Conservation (phyloP, 2,888 invertebrate species). For the Atrina japonica region DNA sequence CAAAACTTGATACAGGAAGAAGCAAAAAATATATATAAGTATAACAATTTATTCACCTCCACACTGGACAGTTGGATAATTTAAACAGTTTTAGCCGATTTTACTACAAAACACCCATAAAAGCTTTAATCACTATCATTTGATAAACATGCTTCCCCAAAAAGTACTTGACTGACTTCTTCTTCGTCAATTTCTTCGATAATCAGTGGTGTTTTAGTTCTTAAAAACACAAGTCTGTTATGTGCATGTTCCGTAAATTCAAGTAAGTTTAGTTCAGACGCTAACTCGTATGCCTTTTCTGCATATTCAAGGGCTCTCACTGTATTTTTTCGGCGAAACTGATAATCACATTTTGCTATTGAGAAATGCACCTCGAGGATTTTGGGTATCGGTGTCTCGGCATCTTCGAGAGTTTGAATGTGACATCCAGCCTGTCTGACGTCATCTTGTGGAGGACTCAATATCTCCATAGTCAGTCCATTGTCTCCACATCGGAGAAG, state of each 20-base stretch:
- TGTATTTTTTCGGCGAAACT: slow-evolving; percentile 44
- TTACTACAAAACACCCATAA: too few species aligned
- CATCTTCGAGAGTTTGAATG: slow-evolving; percentile 50
- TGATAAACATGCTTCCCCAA: too few species aligned
- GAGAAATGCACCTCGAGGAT: slow-evolving; percentile 54
- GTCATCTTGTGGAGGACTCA: slow-evolving; percentile 43
- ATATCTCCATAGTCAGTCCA: slow-evolving; percentile 49
- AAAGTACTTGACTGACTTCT: too few species aligned
- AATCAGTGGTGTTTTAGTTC: too few species aligned
- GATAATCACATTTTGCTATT: slow-evolving; percentile 55
- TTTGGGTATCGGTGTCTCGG: slow-evolving; percentile 49
- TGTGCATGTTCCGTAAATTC: slow-evolving; percentile 23
- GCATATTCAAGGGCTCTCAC: slow-evolving; percentile 51
- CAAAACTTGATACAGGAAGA: too few species aligned
- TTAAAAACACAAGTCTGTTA: too few species aligned
- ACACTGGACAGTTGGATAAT: too few species aligned
- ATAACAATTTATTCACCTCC: too few species aligned
- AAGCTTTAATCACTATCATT: too few species aligned
- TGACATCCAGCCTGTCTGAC: slow-evolving; percentile 44
- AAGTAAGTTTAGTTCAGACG: slow-evolving; percentile 46
- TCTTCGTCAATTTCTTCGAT: too few species aligned
- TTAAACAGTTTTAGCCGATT: too few species aligned
- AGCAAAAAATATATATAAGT: too few species aligned
- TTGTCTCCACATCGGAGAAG: slow-evolving; percentile 54
- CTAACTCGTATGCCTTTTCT: slow-evolving; percentile 41